Base-by-base conservation (phyloP, 2,113 vertebrate genomes). In the Pituophis catenifer region DNA sequence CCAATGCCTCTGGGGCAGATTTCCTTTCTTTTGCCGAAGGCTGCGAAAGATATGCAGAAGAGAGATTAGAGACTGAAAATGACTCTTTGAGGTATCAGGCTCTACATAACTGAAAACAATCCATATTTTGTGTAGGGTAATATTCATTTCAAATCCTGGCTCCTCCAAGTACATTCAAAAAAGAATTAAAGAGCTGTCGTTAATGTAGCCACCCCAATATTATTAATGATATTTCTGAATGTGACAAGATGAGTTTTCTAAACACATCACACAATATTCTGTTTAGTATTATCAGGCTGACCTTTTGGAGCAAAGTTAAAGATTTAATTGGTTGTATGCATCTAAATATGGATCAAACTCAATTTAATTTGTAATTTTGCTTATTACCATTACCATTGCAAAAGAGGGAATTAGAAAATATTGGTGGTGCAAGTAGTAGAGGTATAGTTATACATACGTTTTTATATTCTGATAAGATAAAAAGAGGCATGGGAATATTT, bases 1-100 rank as follows among this genome's bases (percentile, higher is more conserved):
- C 98, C 98, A 98, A 91, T 97, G 98, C 94, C 98, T 99, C 96
- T 98, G 98, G 58, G 97, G 96, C 94, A 97, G 13, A 0, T 6
- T 97, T 12, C 96, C 97, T 94, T 98, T 98, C 96, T 98, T 98
- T 53, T 98, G 98, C 94, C 98, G 98, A 92, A 97, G 93, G 95
- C 95, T 97, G 93, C 2, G 94, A 96, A 92, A 94, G 0, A 96
- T 26, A 9, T 26, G 9, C 1, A 38, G 58, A 91, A 2, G 94
- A 52, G 90, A 8, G 65, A 0, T 59, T 87, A 3, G 17, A 38
- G 44, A 90, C 70, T 50, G 92, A 2, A 94, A 52, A 93, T 10
- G 52, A 0, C 70, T 17, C 0, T 12, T 54, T 89, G 48, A 52
- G 3, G 10, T 52, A 11, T 23, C 6, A 8, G 8, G 15, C 91